Evolutionary conservation across 2,888 invertebrate genomes (phyloP).

Genomic region (Hedychridium roseum): DNA sequence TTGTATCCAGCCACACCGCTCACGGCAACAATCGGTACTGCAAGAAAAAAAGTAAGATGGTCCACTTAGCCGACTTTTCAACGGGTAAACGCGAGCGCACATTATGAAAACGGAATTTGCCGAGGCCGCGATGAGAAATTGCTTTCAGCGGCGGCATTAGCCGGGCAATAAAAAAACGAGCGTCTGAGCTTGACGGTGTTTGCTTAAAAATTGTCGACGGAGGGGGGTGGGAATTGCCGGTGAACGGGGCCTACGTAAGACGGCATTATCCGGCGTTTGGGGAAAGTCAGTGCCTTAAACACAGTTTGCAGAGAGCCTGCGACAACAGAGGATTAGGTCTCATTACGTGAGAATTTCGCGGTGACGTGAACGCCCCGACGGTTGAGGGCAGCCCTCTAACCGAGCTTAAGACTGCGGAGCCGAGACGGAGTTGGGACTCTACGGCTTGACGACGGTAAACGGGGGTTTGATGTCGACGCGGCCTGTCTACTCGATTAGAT

Average conservation of each 20-base stretch:
- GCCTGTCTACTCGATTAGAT: conserved; percentile 50
- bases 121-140: no score
- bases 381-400: conserved; percentile 23
- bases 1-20: conserved; percentile 84
- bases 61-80: no score
- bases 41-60: conserved; percentile 47
- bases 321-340: conserved; percentile 28
- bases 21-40: conserved; percentile 83
- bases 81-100: neutral
- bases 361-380: conserved; percentile 28
- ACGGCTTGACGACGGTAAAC: conserved; percentile 31
- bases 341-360: conserved; percentile 30
- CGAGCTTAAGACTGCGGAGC: conserved; percentile 17
- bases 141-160: neutral
- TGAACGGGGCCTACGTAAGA: no score
- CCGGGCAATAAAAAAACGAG: neutral
- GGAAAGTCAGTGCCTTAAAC: no score
- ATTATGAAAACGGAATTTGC: neutral
- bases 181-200: no score
- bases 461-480: conserved; percentile 38
- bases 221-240: no score
- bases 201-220: no score
- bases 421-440: conserved; percentile 3
- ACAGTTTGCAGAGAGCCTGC: no score
- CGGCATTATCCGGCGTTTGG: no score